Base-by-base conservation (phyloP, 2,797 vertebrate species). In the Knipowitschia caucasica region DNA sequence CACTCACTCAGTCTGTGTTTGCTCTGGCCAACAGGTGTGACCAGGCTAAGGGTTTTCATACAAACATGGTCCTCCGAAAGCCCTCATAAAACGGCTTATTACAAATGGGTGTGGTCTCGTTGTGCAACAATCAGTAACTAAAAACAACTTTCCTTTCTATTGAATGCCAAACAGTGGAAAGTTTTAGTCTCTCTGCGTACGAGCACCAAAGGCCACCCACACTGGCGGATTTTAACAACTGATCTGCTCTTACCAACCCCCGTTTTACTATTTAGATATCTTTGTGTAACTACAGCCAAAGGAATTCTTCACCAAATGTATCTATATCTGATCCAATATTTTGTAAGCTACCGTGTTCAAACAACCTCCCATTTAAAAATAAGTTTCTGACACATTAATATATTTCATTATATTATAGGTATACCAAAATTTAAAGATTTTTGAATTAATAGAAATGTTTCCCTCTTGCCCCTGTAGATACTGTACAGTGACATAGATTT, bases 141-240 rank as follows among this genome's bases (percentile, higher is more conserved):
- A 29, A n/a, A 40, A 21, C 52, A 35, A 57, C 15, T 31, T 24
- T 38, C 4, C 31, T 44, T 55, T 38, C 53, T 59, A 65, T 45
- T 42, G 38, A 60, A 68, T 55, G 23, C 18, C 40, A 50, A 65
- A 50, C 35, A 44, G 64, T 17, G 9, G 73, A 73, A 66, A 53
- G 71, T 44, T 58, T 68, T 49, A 24, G 56, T 61, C 65, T 15
- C n/a, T 62, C 36, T 50, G 50, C 35, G 64, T 43, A 34, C 46
- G 59, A 65, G 67, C 78, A 67, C 63, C 62, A 70, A n/a, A 70
- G 81, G 71, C 87, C 84, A 86, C 86, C 84, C 83, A 50, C 44
- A 11, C 59, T 33, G 73, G 38, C 49, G 34, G 47, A 55, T 36
- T 64, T 29, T 2, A 5, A 57, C 38, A 53, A 50, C 1, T 68